Percentiles rank a stretch among this genome's conserved stretches.
Evolutionary conservation across 2,113 vertebrate genomes (phyloP).

Genomic region (Caracal caracal): DNA sequence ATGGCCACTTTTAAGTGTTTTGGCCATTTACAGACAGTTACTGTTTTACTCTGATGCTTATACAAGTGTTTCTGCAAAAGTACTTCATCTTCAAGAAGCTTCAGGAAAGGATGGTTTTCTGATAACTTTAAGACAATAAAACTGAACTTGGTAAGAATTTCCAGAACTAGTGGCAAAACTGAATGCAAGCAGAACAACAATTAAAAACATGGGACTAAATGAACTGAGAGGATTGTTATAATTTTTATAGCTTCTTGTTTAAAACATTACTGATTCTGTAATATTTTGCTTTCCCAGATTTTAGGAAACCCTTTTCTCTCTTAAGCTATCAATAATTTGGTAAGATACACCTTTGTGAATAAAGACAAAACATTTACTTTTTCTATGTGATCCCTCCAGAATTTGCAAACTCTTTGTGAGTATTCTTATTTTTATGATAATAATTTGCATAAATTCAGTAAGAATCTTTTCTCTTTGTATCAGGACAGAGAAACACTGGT

Average conservation of each 20-base stretch:
- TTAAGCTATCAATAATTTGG: background rate
- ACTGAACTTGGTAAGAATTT: background rate
- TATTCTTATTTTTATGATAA: background rate
- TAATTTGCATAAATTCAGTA: background rate
- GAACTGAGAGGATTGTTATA: background rate
- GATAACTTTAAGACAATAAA: background rate
- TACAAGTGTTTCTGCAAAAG: background rate
- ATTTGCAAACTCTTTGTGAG: background rate
- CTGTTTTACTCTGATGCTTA: background rate
- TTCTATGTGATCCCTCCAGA: background rate
- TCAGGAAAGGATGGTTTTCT: background rate
- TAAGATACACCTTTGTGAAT: background rate
- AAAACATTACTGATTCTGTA: background rate
- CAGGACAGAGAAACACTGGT: background rate
- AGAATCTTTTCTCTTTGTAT: background rate
- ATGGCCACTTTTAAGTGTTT: background rate
- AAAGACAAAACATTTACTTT: background rate
- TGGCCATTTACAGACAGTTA: background rate
- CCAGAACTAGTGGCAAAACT: background rate
- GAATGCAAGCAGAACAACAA: background rate
- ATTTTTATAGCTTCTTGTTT: background rate
- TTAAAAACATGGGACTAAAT: background rate
- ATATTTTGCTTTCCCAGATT: background rate
- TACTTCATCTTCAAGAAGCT: background rate
- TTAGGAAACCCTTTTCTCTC: background rate